Base-by-base conservation (phyloP, 2,888 invertebrate species). In the Noctua janthe region DNA sequence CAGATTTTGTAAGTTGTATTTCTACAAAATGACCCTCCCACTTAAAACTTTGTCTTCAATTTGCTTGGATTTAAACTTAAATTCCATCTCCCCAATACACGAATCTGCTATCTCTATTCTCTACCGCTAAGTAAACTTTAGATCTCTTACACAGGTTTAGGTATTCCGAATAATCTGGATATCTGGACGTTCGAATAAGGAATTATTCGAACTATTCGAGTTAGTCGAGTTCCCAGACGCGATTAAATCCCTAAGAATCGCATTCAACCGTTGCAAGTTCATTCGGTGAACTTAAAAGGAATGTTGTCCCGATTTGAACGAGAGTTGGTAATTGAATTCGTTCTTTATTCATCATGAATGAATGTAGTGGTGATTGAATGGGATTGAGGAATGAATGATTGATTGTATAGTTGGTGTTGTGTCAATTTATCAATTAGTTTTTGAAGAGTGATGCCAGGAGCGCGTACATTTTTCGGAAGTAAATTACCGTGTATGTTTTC, bases 261-360 rank as follows among this genome's bases (percentile, higher is more conserved):
- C 39, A 70, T 29, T 71, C 64, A 43, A 83, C 67, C 74, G 75
- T 77, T 81, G 69, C 76, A 64, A 84, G 54, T 77, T 78, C 74
- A 39, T 83, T 76, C 69, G 71, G 51, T 17, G 43, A 71, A 80
- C 80, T 74, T 59, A 82, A 78, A 84, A 76, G 81, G 73, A 87
- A 87, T 78, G 78, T 78, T 84, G 71, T 76, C 78, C 66, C 59
- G 39, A 79, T 83, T 81, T 75, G 78, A 84, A 82, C 74, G 81
- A 75, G 76, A 81, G 79, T 71, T 80, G 59, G 47, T 76, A 78
- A 83, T 79, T 84, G 70, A 79, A 84, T 86, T 86, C 23, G 56
- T 82, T 84, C 49, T 77, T 82, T 78, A 75, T 75, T 83, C 71
- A 73, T 84, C 72, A 78, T 66, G 70, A 79, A 64, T 80, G 80